These are phyloP conservation scores for Glaucopsyche alexis DNA, from an alignment of 2,888 invertebrate species.

Conservation along the genomic window DNA sequence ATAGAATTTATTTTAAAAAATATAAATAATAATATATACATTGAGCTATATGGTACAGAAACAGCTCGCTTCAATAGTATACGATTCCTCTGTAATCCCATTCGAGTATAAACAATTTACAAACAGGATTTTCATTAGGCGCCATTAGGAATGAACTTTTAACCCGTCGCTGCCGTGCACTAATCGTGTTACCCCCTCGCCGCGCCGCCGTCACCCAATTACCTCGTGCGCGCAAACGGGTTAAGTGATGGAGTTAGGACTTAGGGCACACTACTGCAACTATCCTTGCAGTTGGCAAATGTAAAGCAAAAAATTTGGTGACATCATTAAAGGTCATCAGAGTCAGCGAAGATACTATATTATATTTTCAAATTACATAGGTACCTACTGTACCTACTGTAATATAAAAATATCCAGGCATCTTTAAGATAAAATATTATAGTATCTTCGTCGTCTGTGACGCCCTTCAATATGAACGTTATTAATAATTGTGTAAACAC, in stretches of 20 bases:
- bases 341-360: no score
- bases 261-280: background rate
- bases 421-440: no score
- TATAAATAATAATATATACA: no score
- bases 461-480: no score
- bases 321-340: no score
- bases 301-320: background rate
- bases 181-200: conserved; percentile 4
- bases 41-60: background rate
- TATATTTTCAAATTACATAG: no score
- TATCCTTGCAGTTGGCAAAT: background rate
- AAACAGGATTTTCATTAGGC: conserved; percentile 12
- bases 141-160: conserved; percentile 8
- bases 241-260: conserved; percentile 1
- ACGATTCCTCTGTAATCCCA: background rate
- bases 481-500: no score
- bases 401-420: no score
- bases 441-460: no score
- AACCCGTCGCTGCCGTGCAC: background rate
- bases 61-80: background rate
- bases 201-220: background rate
- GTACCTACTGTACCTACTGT: no score
- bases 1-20: no score
- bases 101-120: background rate
- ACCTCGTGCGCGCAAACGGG: conserved; percentile 11